Conservation (phyloP, 2,113 vertebrate genomes). For the Cnemophilus loriae region DNA sequence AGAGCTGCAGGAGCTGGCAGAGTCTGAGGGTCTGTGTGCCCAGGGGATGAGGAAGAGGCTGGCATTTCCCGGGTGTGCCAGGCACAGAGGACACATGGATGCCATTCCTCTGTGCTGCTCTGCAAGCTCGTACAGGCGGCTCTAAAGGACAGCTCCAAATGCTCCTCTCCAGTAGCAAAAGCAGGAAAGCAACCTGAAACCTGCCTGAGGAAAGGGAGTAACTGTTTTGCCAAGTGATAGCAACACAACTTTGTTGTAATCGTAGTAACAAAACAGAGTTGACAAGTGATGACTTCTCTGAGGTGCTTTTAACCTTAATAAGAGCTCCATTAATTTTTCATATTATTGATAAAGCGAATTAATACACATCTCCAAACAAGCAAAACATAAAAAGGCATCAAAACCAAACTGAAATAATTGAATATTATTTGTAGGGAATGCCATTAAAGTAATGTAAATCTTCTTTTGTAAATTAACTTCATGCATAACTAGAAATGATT, state of each 20-base stretch:
- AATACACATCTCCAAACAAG: conserved; percentile 35
- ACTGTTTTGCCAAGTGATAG: conserved; percentile 6
- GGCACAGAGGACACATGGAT: background rate
- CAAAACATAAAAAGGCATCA: conserved; percentile 50
- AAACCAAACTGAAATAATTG: conserved; percentile 47
- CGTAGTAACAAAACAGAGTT: conserved; percentile 19
- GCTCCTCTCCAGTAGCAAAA: background rate
- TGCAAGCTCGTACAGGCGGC: background rate
- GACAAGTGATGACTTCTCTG: conserved; percentile 23
- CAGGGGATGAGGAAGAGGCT: background rate
- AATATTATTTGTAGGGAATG: conserved; percentile 55
- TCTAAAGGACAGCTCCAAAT: background rate
- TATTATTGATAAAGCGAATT: conserved; percentile 66
- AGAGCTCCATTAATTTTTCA: conserved; percentile 59
- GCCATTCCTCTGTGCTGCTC: background rate
- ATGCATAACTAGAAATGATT: conserved; percentile 62
- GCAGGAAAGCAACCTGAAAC: background rate
- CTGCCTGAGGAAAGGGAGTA: background rate
- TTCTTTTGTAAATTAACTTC: conserved; percentile 54
- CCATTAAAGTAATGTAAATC: conserved; percentile 62
- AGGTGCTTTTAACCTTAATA: conserved; percentile 62
- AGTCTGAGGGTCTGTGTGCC: accelerated
- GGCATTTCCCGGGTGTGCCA: background rate
- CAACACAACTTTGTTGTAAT: conserved; percentile 8
- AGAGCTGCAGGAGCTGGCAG: background rate